Conservation (phyloP, 2,113 vertebrate species). For the Eudorcas thomsonii region DNA sequence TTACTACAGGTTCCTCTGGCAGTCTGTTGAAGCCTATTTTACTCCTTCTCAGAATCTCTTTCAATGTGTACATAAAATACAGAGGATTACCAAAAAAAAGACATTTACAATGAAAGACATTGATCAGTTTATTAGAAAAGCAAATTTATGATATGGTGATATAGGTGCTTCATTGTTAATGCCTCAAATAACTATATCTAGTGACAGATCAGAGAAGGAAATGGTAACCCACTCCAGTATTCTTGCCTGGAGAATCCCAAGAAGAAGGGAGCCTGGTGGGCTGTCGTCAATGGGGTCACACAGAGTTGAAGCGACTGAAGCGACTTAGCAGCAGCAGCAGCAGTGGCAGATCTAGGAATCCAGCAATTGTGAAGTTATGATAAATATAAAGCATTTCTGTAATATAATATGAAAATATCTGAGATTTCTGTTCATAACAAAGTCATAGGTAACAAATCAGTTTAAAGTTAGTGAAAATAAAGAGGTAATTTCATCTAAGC, state of each 20-base stretch:
- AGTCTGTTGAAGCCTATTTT: background rate
- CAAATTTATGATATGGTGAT: background rate
- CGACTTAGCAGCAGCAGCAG: background rate
- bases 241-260: background rate
- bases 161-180: background rate
- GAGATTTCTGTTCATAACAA: background rate
- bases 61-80: background rate
- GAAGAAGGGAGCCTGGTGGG: background rate
- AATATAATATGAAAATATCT: background rate
- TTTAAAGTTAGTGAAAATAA: constrained; percentile 8
- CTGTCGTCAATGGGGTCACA: background rate
- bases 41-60: background rate
- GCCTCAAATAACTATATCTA: background rate
- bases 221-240: background rate
- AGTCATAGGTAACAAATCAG: background rate
- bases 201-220: background rate
- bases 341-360: background rate
- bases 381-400: background rate
- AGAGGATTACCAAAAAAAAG: background rate
- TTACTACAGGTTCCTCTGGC: background rate
- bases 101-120: background rate
- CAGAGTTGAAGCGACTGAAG: background rate
- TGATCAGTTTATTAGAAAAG: background rate
- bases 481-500: background rate
- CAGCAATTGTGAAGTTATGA: background rate